Conservation (phyloP, 2,888 invertebrate species). For the Schizaphis graminum region DNA sequence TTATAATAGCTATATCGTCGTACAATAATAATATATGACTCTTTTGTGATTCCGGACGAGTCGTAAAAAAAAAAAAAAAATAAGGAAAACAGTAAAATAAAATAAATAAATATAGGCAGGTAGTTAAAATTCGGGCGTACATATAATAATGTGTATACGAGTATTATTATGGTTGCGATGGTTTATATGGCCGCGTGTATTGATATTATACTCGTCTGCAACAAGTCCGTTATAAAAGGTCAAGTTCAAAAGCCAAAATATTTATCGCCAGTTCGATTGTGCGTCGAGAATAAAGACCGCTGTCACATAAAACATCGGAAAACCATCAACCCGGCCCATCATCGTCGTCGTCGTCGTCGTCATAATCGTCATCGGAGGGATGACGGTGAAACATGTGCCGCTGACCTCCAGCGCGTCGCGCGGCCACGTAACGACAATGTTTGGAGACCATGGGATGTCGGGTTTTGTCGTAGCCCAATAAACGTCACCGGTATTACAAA, state of each 20-base stretch:
- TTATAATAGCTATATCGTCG: too few species aligned
- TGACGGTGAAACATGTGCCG: not conserved
- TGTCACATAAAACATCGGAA: constrained; percentile 36
- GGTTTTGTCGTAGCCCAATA: constrained; percentile 53
- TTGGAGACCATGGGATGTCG: constrained; percentile 2
- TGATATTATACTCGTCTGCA: not conserved
- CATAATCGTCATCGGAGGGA: not conserved
- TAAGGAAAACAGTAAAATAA: not conserved
- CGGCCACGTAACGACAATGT: constrained; percentile 53
- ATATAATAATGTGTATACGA: not conserved
- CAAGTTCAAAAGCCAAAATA: constrained; percentile 27
- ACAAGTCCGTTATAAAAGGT: not conserved
- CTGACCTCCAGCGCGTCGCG: not conserved
- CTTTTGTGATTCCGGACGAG: constrained; percentile 4
- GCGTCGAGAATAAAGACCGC: not conserved
- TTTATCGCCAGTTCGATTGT: constrained; percentile 40
- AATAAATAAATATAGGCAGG: not conserved
- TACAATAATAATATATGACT: not conserved
- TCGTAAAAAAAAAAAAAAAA: constrained; percentile 9
- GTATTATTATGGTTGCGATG: not conserved
- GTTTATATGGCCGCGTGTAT: not conserved
- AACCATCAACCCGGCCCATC: not conserved
- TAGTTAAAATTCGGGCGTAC: not conserved
- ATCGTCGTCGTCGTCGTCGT: not conserved
- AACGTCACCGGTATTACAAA: constrained; percentile 56